A percentile compares a stretch with the other conserved stretches of the same genome.
Conservation (phyloP, 2,888 invertebrate species). For the Athalia circularis region DNA sequence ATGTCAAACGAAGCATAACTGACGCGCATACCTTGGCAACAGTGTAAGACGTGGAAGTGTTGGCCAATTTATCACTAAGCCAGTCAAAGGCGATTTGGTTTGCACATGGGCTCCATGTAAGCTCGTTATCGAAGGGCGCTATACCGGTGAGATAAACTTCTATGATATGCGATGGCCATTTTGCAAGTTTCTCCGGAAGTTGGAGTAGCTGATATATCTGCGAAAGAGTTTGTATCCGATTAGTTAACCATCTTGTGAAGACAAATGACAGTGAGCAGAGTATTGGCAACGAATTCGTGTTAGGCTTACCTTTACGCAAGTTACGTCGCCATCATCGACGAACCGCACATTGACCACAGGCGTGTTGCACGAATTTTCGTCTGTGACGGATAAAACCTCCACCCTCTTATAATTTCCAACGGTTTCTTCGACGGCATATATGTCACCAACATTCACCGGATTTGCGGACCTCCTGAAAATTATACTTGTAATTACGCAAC, state of each 20-base stretch:
- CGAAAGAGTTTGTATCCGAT: background rate
- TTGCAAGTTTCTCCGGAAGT: slow-evolving; percentile 72
- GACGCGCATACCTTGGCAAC: slow-evolving; percentile 63
- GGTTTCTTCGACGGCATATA: slow-evolving; percentile 77
- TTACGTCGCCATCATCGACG: slow-evolving; percentile 78
- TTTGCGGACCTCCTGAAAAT: slow-evolving; percentile 52
- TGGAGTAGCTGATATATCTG: slow-evolving; percentile 68
- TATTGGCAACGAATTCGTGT: background rate
- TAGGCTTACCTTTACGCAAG: slow-evolving; percentile 27
- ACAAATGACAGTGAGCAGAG: slow-evolving; percentile 18
- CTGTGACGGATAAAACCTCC: slow-evolving; percentile 75
- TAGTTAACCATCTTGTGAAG: slow-evolving; percentile 27
- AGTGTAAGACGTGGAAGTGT: slow-evolving; percentile 61
- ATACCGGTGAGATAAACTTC: slow-evolving; percentile 77
- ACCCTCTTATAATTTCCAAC: slow-evolving; percentile 77
- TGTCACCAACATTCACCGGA: slow-evolving; percentile 75
- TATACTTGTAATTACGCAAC: background rate
- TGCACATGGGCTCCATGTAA: slow-evolving; percentile 75
- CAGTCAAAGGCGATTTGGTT: slow-evolving; percentile 71
- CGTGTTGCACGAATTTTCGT: slow-evolving; percentile 55
- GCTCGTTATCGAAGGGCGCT: slow-evolving; percentile 77
- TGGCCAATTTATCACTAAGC: slow-evolving; percentile 63
- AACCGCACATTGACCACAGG: slow-evolving; percentile 75
- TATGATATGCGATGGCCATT: slow-evolving; percentile 72
- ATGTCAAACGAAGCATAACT: slow-evolving; percentile 67